Percentiles rank a stretch among this genome's conserved stretches.
Conservation (phyloP, 2,113 vertebrate genomes). For the Clarias macrocephalus region DNA sequence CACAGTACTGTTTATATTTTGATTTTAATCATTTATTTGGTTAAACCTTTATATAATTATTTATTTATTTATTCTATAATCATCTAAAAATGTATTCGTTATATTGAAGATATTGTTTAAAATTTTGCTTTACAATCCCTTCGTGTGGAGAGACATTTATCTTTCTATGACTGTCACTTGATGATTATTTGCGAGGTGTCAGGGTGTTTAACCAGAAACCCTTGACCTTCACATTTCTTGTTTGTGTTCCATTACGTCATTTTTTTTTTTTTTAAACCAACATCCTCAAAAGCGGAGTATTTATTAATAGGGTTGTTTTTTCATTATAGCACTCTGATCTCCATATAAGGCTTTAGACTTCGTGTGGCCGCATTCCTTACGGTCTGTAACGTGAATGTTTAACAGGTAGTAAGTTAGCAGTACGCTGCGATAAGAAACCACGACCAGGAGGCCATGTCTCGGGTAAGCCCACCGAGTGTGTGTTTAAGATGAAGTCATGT, state of each 20-base stretch:
- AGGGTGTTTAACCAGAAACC: neutral
- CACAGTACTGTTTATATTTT: too few relatives aligned
- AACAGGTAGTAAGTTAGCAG: constrained; percentile 19
- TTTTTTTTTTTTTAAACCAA: neutral
- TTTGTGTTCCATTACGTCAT: neutral
- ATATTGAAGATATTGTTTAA: neutral
- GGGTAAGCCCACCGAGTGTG: neutral
- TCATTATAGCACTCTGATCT: neutral
- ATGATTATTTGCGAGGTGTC: neutral
- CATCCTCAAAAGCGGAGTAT: constrained; percentile 5
- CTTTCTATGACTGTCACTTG: neutral
- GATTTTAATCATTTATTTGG: neutral
- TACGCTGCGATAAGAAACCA: neutral
- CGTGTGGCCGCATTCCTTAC: neutral
- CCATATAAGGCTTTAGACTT: constrained; percentile 22
- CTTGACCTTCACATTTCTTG: neutral
- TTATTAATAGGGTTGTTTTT: constrained; percentile 15
- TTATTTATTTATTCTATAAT: neutral
- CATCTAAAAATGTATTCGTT: too few relatives aligned
- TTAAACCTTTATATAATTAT: neutral
- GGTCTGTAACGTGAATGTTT: constrained; percentile 41
- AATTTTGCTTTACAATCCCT: neutral
- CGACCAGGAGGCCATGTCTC: neutral
- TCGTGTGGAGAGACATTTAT: neutral
- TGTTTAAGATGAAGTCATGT: neutral